phyloP scores from a whole-genome alignment of 2,888 invertebrate genomes.

The Acleris cristana region DNA sequence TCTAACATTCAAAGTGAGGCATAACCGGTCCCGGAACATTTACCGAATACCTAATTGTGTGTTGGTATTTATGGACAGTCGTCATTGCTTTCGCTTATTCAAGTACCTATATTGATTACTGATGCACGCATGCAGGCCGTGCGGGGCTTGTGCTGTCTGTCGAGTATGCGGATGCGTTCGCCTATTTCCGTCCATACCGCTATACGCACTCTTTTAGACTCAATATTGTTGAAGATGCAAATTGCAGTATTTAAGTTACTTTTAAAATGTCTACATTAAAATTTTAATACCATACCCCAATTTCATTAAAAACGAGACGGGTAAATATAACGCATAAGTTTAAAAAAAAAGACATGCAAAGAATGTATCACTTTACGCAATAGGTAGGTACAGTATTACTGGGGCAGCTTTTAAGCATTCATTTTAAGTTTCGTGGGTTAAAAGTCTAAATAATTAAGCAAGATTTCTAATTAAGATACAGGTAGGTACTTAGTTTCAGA shows the following conservation, averaged over 20 bases:
- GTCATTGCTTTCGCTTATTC: slow-evolving; percentile 9
- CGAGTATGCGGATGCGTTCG: slow-evolving; percentile 7
- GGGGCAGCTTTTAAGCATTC: neutral
- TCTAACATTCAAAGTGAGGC: too few relatives aligned
- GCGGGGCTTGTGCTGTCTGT: neutral
- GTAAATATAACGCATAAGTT: neutral
- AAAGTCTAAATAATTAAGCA: neutral
- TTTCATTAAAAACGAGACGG: too few relatives aligned
- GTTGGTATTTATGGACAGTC: slow-evolving; percentile 13
- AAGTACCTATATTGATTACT: neutral
- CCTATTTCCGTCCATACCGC: neutral
- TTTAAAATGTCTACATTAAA: neutral
- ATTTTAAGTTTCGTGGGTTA: neutral
- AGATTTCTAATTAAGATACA: slow-evolving; percentile 5
- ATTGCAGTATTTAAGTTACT: neutral
- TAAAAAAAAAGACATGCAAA: neutral
- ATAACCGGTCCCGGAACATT: neutral
- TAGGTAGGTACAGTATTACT: too few relatives aligned
- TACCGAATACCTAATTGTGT: slow-evolving; percentile 4
- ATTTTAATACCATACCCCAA: too few relatives aligned
- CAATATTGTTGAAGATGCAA: neutral
- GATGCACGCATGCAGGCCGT: neutral
- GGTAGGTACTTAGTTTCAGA: slow-evolving; percentile 3
- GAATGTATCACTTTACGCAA: neutral
- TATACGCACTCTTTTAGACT: neutral